Evolutionary conservation across 2,113 vertebrate species (phyloP).

Genomic region (Varanus komodoensis): DNA sequence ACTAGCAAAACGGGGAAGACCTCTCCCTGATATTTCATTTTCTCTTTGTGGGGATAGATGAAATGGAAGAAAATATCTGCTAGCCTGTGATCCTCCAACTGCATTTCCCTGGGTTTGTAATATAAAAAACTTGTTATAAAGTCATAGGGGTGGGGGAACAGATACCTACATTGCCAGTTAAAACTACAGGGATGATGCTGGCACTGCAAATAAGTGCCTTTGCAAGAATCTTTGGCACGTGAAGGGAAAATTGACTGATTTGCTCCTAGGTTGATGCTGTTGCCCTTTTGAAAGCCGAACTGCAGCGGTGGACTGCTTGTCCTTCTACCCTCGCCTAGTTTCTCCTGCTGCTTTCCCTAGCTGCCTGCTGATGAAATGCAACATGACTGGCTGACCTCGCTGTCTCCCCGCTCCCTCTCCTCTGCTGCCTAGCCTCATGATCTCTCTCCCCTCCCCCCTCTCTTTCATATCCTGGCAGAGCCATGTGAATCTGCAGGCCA

Average conservation of each 20-base stretch:
- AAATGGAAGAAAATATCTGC: neutral
- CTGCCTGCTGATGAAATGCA: neutral
- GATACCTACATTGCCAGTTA: neutral
- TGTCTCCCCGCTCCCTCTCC: conserved; percentile 43
- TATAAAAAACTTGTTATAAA: neutral
- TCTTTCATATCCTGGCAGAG: conserved; percentile 76
- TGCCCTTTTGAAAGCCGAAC: conserved; percentile 53
- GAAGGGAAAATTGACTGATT: neutral
- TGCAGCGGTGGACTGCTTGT: neutral
- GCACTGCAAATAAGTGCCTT: neutral
- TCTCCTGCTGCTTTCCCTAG: neutral
- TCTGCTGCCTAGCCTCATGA: conserved; percentile 53
- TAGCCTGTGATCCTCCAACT: too few species aligned
- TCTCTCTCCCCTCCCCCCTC: conserved; percentile 68
- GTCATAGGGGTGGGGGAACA: neutral
- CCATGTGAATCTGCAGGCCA: conserved; percentile 85
- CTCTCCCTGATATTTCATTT: neutral
- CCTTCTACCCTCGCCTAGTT: neutral
- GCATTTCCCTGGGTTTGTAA: neutral
- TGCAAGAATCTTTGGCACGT: neutral
- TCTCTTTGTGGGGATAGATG: neutral
- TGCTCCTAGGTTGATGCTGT: neutral
- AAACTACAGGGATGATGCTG: neutral
- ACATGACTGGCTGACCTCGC: conserved; percentile 15
- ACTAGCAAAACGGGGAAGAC: neutral